These are phyloP conservation scores for Myopa testacea DNA, from an alignment of 2,888 invertebrate genomes.

Conservation along the genomic window DNA sequence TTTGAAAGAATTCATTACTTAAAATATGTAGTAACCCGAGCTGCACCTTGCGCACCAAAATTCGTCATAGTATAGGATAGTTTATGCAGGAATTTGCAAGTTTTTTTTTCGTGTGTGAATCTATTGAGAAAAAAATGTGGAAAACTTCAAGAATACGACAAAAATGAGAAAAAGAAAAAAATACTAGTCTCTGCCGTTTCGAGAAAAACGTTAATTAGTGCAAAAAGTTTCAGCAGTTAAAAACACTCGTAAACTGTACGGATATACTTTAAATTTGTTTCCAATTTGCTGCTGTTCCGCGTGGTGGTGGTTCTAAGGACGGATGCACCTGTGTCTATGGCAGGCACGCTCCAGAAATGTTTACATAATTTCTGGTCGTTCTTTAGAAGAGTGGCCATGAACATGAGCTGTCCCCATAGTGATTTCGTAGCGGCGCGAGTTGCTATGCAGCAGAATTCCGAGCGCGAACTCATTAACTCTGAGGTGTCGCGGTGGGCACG, in stretches of 20 bases:
- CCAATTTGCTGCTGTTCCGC: not conserved
- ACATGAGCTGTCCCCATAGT: too few species aligned
- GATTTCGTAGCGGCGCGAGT: too few species aligned
- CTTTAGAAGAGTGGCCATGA: not conserved
- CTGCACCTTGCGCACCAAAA: not conserved
- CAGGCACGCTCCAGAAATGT: not conserved
- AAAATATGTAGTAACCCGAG: slow-evolving; percentile 43
- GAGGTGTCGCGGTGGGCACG: too few species aligned
- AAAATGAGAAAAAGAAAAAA: slow-evolving; percentile 1
- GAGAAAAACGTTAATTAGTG: too few species aligned
- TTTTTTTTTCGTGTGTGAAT: slow-evolving; percentile 55
- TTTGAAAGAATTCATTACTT: not conserved
- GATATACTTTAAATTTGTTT: not conserved
- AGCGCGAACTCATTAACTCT: too few species aligned
- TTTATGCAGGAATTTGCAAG: slow-evolving; percentile 33
- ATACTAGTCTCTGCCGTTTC: not conserved
- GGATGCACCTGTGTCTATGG: not conserved
- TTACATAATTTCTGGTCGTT: not conserved
- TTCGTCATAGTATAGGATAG: slow-evolving; percentile 6
- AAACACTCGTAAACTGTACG: too few species aligned
- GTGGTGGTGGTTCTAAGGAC: not conserved
- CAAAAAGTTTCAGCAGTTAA: too few species aligned
- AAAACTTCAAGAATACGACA: not conserved
- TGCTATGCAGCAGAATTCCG: too few species aligned
- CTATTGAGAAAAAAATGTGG: slow-evolving; percentile 41